Base-by-base conservation (phyloP, 2,113 vertebrate species). In the Muscicapa adusta region DNA sequence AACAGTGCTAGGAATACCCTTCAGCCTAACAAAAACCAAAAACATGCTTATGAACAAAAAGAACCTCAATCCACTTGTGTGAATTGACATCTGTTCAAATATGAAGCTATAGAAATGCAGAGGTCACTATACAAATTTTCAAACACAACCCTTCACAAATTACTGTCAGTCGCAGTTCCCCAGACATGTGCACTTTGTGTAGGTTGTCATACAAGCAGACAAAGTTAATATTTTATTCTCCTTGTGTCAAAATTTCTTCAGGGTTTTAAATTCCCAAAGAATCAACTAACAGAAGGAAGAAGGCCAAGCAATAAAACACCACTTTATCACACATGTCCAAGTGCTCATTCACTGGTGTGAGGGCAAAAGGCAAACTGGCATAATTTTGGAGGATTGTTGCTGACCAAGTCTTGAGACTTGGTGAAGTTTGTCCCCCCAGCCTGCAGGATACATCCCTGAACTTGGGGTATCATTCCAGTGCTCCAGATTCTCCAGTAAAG, bases 121-220 rank as follows among this genome's bases (percentile, higher is more conserved):
- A 81, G 53, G 65, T 60, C 74, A 88, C 57, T n/a, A 48, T 28
- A 72, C 54, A 80, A 79, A 86, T 95, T 90, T 93, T 72, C 91
- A 78, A 61, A 78, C 60, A 78, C 18, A 77, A 14, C 33, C 68
- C 42, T 66, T 86, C 60, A 77, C 76, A 50, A 29, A 70, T 38
- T 50, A 12, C 29, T 65, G 66, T 75, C 89, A 88, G 72, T 86
- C 8, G 3, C 19, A 33, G 54, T 29, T 85, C 56, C 72, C 42
- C 67, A 50, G 83, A 45, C 0, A 0, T 26, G 14, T 61, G 80
- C 47, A 45, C 50, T 86, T 62, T 50, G 45, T 67, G 13, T 26
- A 68, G 18, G 6, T 56, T 88, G 34, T 51, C 66, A 45, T 60
- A 33, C 5, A 43, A 63, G 31, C 42, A 26, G 57, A 8, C 16